These are phyloP conservation scores for Abramis brama DNA, from an alignment of 2,113 vertebrate species.

Conservation along the genomic window DNA sequence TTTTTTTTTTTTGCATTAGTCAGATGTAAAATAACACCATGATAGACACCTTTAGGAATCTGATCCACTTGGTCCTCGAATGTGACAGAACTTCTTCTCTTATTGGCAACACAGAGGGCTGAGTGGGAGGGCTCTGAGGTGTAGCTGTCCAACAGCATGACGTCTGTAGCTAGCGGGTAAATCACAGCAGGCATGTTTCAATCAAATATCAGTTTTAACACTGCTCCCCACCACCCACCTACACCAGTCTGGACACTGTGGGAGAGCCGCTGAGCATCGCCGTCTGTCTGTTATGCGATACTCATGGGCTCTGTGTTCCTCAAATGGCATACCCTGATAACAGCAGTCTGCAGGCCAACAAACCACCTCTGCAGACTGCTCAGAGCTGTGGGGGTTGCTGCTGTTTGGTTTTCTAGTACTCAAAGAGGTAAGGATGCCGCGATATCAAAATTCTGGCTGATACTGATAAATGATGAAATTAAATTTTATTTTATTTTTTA, in stretches of 20 bases:
- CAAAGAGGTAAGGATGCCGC: neutral
- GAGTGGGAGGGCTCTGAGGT: conserved; percentile 77
- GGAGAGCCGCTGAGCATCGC: neutral
- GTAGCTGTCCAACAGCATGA: conserved; percentile 92
- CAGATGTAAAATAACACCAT: neutral
- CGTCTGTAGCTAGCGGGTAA: conserved; percentile 84
- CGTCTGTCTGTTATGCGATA: conserved; percentile 24
- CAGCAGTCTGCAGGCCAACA: neutral
- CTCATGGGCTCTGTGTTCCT: neutral
- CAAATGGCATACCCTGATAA: conserved; percentile 28
- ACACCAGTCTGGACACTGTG: conserved; percentile 41
- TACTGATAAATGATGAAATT: neutral
- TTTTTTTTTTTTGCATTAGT: neutral
- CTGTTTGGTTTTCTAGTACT: neutral
- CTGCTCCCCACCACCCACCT: conserved; percentile 11
- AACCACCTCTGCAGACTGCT: conserved; percentile 8
- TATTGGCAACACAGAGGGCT: conserved; percentile 72
- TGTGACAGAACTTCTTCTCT: conserved; percentile 91
- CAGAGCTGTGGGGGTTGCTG: neutral
- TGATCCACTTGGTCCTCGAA: conserved; percentile 96
- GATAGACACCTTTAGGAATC: conserved; percentile 81
- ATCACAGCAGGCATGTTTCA: conserved; percentile 17
- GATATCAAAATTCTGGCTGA: neutral
- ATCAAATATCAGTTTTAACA: conserved; percentile 16
- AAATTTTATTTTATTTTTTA: too few species aligned